Conservation (phyloP, 2,888 invertebrate species). For the Rhingia rostrata region DNA sequence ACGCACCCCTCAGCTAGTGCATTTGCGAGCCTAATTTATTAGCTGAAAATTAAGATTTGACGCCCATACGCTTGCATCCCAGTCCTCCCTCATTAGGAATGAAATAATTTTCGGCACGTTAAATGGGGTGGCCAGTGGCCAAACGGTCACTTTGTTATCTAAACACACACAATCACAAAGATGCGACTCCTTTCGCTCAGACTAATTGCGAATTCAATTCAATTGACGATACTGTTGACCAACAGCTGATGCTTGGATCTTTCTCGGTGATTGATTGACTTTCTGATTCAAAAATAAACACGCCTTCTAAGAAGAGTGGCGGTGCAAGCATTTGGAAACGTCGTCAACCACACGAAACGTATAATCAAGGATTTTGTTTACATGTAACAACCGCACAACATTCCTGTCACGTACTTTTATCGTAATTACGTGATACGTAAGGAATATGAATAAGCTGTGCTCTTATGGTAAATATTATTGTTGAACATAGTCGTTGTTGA, state of each 20-base stretch:
- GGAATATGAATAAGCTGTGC: constrained; percentile 53
- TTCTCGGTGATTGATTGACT: constrained; percentile 50
- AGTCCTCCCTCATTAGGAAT: constrained; percentile 45
- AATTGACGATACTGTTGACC: constrained; percentile 35
- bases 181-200: background rate
- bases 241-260: constrained; percentile 48
- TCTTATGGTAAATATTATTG: constrained; percentile 70
- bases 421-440: constrained; percentile 70
- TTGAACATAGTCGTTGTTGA: constrained; percentile 42
- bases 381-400: background rate
- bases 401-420: constrained; percentile 63
- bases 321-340: background rate
- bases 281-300: constrained; percentile 19
- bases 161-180: no score
- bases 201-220: constrained; percentile 62
- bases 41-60: constrained; percentile 46
- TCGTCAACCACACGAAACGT: background rate
- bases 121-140: background rate
- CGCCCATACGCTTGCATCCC: constrained; percentile 10
- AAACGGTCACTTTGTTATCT: no score
- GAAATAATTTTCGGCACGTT: constrained; percentile 51
- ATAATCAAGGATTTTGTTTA: constrained; percentile 11
- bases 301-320: background rate
- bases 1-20: background rate
- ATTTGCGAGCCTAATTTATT: constrained; percentile 35